Conservation (phyloP, 2,797 vertebrate genomes). For the Brachyrhaphis roseni region DNA sequence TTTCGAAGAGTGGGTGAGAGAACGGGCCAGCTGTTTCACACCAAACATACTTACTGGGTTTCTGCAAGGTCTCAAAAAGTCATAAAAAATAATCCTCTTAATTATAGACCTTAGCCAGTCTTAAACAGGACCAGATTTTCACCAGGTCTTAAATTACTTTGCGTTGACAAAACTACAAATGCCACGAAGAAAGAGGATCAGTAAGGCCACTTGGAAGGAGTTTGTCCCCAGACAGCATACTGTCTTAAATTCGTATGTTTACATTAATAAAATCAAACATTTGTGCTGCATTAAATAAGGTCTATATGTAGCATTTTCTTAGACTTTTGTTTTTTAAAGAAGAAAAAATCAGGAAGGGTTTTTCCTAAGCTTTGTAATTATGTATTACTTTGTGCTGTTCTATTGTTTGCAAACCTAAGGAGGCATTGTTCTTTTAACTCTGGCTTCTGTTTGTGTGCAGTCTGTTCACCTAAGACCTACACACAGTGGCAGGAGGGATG, state of each 20-base stretch:
- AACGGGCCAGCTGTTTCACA: not conserved
- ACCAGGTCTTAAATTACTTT: not conserved
- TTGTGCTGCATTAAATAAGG: not conserved
- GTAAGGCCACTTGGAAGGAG: not conserved
- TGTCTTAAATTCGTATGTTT: not conserved
- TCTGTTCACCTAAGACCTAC: slow-evolving; percentile 78
- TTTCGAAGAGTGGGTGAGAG: not conserved
- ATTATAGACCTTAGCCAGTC: not conserved
- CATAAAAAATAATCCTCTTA: not conserved
- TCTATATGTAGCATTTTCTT: not conserved
- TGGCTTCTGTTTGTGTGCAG: slow-evolving; percentile 60
- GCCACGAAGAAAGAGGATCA: not conserved
- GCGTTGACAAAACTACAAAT: not conserved
- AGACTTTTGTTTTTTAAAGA: not conserved
- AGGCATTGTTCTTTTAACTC: slow-evolving; percentile 5
- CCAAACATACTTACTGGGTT: not conserved
- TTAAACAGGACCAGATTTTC: not conserved
- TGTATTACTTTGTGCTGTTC: not conserved
- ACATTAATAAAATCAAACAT: not conserved
- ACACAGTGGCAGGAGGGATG: slow-evolving; percentile 54
- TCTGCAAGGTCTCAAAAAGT: not conserved
- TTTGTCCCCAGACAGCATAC: not conserved
- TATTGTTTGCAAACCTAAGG: not conserved
- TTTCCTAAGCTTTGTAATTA: not conserved
- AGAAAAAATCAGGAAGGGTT: not conserved